Base-by-base conservation (phyloP, 2,797 vertebrate genomes). In the Brachyalestes nurse region DNA sequence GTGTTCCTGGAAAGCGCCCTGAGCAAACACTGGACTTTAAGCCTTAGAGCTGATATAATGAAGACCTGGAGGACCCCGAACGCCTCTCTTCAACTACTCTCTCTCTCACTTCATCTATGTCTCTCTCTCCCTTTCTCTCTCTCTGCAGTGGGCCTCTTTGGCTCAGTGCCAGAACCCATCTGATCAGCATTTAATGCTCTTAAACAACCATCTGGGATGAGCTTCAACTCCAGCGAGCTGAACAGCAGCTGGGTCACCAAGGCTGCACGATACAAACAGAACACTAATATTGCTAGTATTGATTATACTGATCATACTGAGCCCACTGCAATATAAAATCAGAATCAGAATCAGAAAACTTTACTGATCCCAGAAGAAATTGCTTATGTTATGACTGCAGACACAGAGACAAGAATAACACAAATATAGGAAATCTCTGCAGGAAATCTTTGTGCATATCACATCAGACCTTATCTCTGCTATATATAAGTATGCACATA, bases 121-220 rank as follows among this genome's bases (percentile, higher is more conserved):
- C 66, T 13, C 58, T 42, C 28, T 42, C 49, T 38, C 7, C 12
- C 25, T 5, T 19, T 42, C 53, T 61, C 55, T 42, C 51, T 69
- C 21, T 42, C 34, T 13, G n/a, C 64, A 66, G 38, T 66, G 64
- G 34, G 38, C 17, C 64, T n/a, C 64, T 55, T 49, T 82, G 74
- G 75, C 74, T 79, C 42, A 1, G 6, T 51, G 65, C 75, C 79
- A 51, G 42, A 57, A 42, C 1, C 2, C 34, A 62, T 13, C 57
- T 67, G 74, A 77, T 70, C 82, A 78, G 17, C 38, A 6, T 74
- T 79, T 77, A 81, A 84, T 64, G 64, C 79, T 81, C 79, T 73
- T 77, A 73, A 71, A 73, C 17, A 12, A 71, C 66, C 66, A 77
- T 76, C 42, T 72, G 75, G 75, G 57, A 42, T 65, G 42, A 64